Base-by-base conservation (phyloP, 2,113 vertebrate species). In the Climacteris rufus region DNA sequence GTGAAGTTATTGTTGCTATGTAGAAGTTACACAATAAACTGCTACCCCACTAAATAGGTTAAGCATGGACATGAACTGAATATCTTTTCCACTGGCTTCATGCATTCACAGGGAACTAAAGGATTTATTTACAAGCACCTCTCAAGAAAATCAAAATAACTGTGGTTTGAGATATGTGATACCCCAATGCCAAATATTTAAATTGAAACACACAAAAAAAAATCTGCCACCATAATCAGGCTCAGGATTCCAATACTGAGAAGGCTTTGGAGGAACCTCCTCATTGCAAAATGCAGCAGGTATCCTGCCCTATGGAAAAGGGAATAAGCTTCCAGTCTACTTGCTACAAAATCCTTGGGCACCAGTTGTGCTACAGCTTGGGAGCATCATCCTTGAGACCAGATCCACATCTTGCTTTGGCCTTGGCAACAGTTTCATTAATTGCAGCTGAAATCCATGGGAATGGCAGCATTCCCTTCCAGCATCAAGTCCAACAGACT, bases 191-290 rank as follows among this genome's bases (percentile, higher is more conserved):
- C 92, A 96, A 96, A 59, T 88, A 49, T 54, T 96, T 94, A 85
- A 89, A 94, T 71, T 96, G 92, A 97, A 96, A 94, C 77, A 93
- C 45, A 95, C 47, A 50, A 89, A 49, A 53, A 87, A 50, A 63
- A 28, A 31, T 75, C 7, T 84, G 49, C 78, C 75, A 42, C 69
- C 72, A 56, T 78, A 89, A 90, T 92, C 83, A 89, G 57, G 35
- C 57, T 90, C 40, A 81, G 35, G 53, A 91, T 77, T 95, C 49
- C 56, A 39, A 94, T 90, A 57, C 87, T 77, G 65, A 95, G 71
- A 45, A 60, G 40, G 70, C 45, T 96, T 93, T 95, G 82, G 39
- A 35, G 28, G 57, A 96, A 91, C 33, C 86, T 93, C 91, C 90
- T 83, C 95, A 95, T 40, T 92, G 72, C 88, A 94, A 83, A 90